These are phyloP conservation scores for Brachystomella parvula DNA, from an alignment of 1,140 invertebrate genomes.

Conservation along the genomic window DNA sequence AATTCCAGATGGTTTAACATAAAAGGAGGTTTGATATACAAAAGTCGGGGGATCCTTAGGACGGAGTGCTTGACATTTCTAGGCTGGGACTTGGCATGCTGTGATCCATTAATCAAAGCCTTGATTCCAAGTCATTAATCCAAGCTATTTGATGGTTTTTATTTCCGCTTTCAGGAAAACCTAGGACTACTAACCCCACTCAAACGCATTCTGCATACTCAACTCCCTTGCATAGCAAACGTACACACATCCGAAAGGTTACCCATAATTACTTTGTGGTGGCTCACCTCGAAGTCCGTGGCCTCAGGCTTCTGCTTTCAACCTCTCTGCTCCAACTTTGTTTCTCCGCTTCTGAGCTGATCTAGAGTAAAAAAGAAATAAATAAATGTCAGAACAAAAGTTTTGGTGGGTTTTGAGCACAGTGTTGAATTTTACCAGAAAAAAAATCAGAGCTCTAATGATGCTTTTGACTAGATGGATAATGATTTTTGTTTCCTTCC, in stretches of 20 bases:
- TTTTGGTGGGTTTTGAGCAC: background rate
- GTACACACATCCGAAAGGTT: background rate
- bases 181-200: slow-evolving; percentile 1
- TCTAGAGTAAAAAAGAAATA: background rate
- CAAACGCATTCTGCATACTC: background rate
- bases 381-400: background rate
- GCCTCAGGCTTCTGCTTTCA: slow-evolving; percentile 1
- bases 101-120: background rate
- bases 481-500: background rate
- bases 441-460: background rate
- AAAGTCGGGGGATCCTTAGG: background rate
- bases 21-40: background rate
- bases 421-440: background rate
- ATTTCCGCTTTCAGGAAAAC: slow-evolving; percentile 23
- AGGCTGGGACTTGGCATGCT: background rate
- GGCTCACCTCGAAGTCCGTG: slow-evolving; percentile 14
- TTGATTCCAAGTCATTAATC: slow-evolving; percentile 36
- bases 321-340: too few species aligned
- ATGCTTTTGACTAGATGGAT: background rate
- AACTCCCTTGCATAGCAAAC: background rate
- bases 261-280: background rate
- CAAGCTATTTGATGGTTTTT: slow-evolving; percentile 26
- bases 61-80: background rate
- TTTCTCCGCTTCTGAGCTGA: background rate
- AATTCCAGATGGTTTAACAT: background rate